These are phyloP conservation scores for Drosophila hamatofila DNA, from an alignment of 2,888 invertebrate species.

Conservation along the genomic window DNA sequence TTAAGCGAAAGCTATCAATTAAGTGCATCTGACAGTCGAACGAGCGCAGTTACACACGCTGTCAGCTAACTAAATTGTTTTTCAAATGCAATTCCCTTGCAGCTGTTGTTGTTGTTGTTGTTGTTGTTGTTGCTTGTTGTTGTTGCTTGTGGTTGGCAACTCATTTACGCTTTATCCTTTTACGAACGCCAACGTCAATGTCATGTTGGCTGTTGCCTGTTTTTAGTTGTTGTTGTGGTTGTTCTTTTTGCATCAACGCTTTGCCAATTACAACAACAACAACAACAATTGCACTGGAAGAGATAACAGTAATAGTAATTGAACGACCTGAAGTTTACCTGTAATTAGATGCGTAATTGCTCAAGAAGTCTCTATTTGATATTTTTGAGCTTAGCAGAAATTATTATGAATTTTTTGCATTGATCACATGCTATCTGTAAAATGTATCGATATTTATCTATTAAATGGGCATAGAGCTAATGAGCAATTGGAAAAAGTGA, in stretches of 20 bases:
- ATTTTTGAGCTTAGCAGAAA: not conserved
- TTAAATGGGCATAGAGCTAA: not conserved
- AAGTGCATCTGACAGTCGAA: slow-evolving; percentile 52
- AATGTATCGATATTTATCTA: not conserved
- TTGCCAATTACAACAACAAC: slow-evolving; percentile 33
- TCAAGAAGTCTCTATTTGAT: not conserved
- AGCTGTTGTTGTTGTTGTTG: slow-evolving; percentile 11
- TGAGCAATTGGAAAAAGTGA: not conserved
- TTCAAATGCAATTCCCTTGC: slow-evolving; percentile 45
- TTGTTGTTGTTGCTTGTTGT: slow-evolving; percentile 17
- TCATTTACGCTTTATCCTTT: slow-evolving; percentile 67
- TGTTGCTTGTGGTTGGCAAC: slow-evolving; percentile 53
- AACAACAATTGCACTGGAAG: slow-evolving; percentile 12
- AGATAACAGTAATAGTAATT: not conserved
- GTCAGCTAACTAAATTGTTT: slow-evolving; percentile 54
- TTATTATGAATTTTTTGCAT: not conserved
- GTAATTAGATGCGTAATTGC: not conserved
- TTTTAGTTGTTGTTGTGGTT: slow-evolving; percentile 41
- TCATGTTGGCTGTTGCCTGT: slow-evolving; percentile 43
- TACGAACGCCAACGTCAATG: slow-evolving; percentile 51
- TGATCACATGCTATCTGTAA: not conserved
- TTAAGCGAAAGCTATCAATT: slow-evolving; percentile 47
- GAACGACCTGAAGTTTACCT: not conserved
- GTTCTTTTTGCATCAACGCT: slow-evolving; percentile 40
- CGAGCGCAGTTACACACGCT: slow-evolving; percentile 29